Percentiles rank a stretch among this genome's conserved stretches.
These are phyloP conservation scores for Labroides dimidiatus DNA, from an alignment of 2,797 vertebrate species.

Conservation along the genomic window DNA sequence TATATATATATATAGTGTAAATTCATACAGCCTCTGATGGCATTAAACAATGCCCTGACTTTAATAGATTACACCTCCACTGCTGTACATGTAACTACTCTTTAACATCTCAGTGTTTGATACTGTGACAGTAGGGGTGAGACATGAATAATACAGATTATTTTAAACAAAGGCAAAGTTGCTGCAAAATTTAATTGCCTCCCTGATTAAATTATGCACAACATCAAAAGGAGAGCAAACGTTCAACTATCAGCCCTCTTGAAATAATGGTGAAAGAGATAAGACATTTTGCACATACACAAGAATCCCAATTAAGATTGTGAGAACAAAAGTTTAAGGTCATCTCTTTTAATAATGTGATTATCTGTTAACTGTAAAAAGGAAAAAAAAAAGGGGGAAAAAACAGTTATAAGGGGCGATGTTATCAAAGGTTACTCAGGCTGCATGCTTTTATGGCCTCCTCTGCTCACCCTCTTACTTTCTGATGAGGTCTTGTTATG, in stretches of 20 bases:
- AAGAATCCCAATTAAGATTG: conserved; percentile 3
- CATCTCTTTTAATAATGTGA: conserved; percentile 8
- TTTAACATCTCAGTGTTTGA: background rate
- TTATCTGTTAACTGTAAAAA: conserved; percentile 17
- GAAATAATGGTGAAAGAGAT: background rate
- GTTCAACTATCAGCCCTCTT: conserved; percentile 8
- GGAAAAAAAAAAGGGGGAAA: too few relatives aligned
- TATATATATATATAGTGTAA: too few relatives aligned
- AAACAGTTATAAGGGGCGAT: background rate
- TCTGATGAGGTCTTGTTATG: conserved; percentile 12
- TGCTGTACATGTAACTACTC: too few relatives aligned
- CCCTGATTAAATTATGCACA: conserved; percentile 25
- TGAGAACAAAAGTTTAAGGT: conserved; percentile 17
- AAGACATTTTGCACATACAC: conserved; percentile 1
- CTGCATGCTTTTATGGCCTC: background rate
- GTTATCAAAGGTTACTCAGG: background rate
- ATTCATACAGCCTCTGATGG: too few relatives aligned
- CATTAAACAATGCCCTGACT: too few relatives aligned
- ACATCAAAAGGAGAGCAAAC: conserved; percentile 1
- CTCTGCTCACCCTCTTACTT: conserved; percentile 3
- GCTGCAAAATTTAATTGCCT: conserved; percentile 1
- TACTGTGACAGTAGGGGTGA: background rate
- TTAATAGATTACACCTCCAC: too few relatives aligned
- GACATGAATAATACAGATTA: conserved; percentile 8
- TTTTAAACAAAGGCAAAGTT: conserved; percentile 7